Evolutionary conservation across 2,888 invertebrate genomes (phyloP), one percentile per base, ranked within the genome.

Genomic region (Odontothrips loti): DNA sequence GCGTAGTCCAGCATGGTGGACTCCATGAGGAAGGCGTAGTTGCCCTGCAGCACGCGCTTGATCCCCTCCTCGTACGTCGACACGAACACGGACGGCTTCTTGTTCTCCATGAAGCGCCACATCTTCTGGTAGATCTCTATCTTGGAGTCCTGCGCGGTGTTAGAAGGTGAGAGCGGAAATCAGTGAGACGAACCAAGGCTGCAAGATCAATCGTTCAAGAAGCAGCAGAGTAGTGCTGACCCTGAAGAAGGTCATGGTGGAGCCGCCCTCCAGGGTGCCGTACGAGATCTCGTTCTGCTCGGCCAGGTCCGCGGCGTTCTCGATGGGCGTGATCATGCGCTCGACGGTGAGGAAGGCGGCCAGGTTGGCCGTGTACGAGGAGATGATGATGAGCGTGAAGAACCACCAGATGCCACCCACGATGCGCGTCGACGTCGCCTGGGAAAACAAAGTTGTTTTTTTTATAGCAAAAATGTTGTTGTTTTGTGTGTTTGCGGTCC

Each of bases 341-440:
- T 99, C 98, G 47, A 99, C 99, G 0, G 99, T 99, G 79, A 99
- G 91, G 88, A 99, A 99, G 1, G 99, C 99, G 0, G 99, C 99
- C 85, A 99, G 89, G 89, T 98, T 98, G 20, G 99, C 99, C 9
- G 99, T 99, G 89, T 99, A 99, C 10, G 99, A 98, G 0, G 98
- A 97, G 83, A 99, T 96, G 87, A 99, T 97, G 87, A 99, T 99
- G 75, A 99, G 91, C 0, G 98, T 99, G 89, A 99, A 99, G 89
- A 99, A 99, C 98, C 99, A 99, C 99, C 99, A 99, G 85, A 96
- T 96, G 0, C 95, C 97, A 15, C 98, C 97, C 10, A 99, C 97
- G 84, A 99, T 96, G 81, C 99, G 90, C 0, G 99, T 99, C 9
- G 96, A 96, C 2, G 95, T 95, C 3, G 96, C 95, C 95, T 96